phyloP scores from a whole-genome alignment of 2,888 invertebrate species.

The Scelioninae gen. 1 region DNA sequence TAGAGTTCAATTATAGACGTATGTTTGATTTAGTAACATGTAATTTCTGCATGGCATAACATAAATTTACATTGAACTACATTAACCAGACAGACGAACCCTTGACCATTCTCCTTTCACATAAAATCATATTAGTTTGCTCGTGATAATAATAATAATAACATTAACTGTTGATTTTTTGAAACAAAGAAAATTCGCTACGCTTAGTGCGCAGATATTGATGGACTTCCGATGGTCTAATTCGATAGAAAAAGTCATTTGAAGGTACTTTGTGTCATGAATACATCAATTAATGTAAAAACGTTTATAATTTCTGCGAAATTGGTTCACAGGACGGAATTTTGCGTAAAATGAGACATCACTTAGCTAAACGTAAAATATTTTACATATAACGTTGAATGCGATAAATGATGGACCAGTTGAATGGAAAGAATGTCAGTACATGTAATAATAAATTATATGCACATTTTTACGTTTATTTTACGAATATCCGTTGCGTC shows the following conservation, averaged over 20 bases:
- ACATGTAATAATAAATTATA: constrained; percentile 62
- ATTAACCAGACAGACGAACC: constrained; percentile 6
- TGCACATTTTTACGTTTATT: constrained; percentile 69
- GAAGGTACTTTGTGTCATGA: background rate
- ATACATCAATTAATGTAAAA: constrained; percentile 22
- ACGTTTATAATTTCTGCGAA: constrained; percentile 27
- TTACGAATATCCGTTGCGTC: constrained; percentile 69
- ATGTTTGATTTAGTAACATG: constrained; percentile 19
- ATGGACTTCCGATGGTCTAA: constrained; percentile 28
- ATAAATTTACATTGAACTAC: constrained; percentile 20
- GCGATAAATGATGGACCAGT: constrained; percentile 36
- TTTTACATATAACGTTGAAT: constrained; percentile 37
- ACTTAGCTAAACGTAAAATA: constrained; percentile 18
- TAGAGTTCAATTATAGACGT: constrained; percentile 8
- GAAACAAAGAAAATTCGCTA: background rate
- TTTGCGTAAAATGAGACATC: constrained; percentile 26
- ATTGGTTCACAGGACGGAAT: constrained; percentile 9
- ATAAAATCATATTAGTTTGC: background rate
- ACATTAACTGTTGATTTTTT: background rate
- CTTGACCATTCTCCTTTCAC: background rate
- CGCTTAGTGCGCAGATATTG: background rate
- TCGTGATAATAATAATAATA: constrained; percentile 1
- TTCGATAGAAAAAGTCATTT: constrained; percentile 27
- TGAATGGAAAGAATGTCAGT: constrained; percentile 57
- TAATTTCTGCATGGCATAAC: constrained; percentile 7